Evolutionary conservation across 2,797 vertebrate genomes (phyloP), one percentile per base, ranked within the genome.

Genomic region (Lemur catta): DNA sequence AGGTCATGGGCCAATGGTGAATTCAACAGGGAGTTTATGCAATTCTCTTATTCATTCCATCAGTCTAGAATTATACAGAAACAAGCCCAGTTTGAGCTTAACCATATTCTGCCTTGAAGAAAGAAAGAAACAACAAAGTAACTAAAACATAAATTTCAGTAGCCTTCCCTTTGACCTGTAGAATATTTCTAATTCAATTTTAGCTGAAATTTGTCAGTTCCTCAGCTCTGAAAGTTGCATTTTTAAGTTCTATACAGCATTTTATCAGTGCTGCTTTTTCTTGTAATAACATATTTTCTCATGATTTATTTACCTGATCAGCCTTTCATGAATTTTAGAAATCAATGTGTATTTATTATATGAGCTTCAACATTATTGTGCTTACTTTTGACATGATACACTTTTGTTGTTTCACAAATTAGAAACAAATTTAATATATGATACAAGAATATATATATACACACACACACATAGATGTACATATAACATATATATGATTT

Each of bases 21-120:
- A 97, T 97, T 96, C 91, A 94, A 87, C 24, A 79, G 81, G 71
- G 72, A 97, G 20, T 87, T 92, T 89, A 65, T 96, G 74, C 50
- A 94, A 85, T 94, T 92, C 59, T 96, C 63, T 81, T 82, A 95
- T 89, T 97, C 59, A 92, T 76, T 96, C 78, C n/a, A 92, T 90
- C 80, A 92, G 28, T 92, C 48, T 52, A 88, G 48, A 88, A 89
- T 94, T 88, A 79, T 84, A 91, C 30, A 88, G 84, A 95, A 91
- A 87, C n/a, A 96, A 91, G 38, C 79, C 52, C 69, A 86, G 41
- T 71, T 50, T 93, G 91, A 92, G 26, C 48, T 96, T 80, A 97
- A 95, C 50, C 57, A 93, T 89, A 97, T 96, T 97, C 87, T 95
- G 30, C 55, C 80, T 96, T 88, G 72, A 87, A 96, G 72, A 95